phyloP scores from a whole-genome alignment of 2,113 vertebrate species.

The Pseudonaja textilis region DNA sequence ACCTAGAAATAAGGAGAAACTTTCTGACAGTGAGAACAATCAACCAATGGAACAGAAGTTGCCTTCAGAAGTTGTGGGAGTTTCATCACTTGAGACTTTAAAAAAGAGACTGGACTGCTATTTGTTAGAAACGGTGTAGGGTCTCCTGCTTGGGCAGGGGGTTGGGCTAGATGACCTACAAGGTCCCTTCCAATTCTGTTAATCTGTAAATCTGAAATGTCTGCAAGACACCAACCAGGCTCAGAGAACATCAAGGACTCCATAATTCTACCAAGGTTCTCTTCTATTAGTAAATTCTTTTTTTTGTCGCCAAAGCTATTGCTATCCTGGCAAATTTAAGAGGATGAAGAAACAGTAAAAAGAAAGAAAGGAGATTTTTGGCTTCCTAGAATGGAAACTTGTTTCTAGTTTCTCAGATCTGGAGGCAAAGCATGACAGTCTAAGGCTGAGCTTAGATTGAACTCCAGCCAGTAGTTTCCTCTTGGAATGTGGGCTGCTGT shows the following conservation, averaged over 20 bases:
- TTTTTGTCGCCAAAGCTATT: not conserved
- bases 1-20: too few relatives aligned
- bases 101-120: too few relatives aligned
- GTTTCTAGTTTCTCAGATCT: conserved; percentile 33
- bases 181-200: too few relatives aligned
- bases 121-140: too few relatives aligned
- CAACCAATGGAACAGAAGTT: too few relatives aligned
- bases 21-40: too few relatives aligned
- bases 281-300: not conserved
- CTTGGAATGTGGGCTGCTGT: rapidly evolving
- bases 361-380: not conserved
- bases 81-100: too few relatives aligned
- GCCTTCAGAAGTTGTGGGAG: too few relatives aligned
- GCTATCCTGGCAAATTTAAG: not conserved
- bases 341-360: not conserved
- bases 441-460: not conserved
- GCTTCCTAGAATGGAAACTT: not conserved
- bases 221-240: not conserved
- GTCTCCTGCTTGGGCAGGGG: too few relatives aligned
- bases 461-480: conserved; percentile 16
- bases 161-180: too few relatives aligned
- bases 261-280: not conserved
- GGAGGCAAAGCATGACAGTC: conserved; percentile 28
- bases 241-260: not conserved
- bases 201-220: too few relatives aligned